These are phyloP conservation scores for Lymantria dispar DNA, from an alignment of 2,888 invertebrate genomes.

Conservation along the genomic window DNA sequence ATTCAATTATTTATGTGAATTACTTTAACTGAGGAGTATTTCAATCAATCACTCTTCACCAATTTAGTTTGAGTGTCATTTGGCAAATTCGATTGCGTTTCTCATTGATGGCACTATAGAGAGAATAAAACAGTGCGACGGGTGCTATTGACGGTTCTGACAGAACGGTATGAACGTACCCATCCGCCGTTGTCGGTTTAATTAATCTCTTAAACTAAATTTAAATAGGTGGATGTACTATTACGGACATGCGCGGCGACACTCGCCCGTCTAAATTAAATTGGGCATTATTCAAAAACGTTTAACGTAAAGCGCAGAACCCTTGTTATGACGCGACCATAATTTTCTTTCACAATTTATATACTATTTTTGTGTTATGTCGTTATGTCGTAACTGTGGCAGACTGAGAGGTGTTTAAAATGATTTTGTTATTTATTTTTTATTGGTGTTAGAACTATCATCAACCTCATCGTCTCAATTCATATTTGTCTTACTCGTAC, in stretches of 20 bases:
- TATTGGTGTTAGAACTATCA: too few species aligned
- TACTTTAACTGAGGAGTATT: constrained; percentile 58
- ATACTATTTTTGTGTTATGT: constrained; percentile 15
- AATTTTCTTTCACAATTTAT: constrained; percentile 39
- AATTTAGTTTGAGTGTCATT: constrained; percentile 74
- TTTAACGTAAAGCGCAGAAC: constrained; percentile 38
- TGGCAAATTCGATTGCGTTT: constrained; percentile 75
- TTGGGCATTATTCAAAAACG: constrained; percentile 49
- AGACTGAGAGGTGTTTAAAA: background rate
- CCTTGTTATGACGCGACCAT: constrained; percentile 45
- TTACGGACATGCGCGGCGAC: constrained; percentile 42
- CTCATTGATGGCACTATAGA: constrained; percentile 58
- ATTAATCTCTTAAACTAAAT: constrained; percentile 75
- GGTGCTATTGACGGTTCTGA: constrained; percentile 71
- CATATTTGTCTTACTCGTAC: too few species aligned
- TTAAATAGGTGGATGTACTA: constrained; percentile 60
- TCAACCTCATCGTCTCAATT: too few species aligned
- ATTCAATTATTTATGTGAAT: constrained; percentile 67
- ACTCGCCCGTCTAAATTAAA: constrained; percentile 52
- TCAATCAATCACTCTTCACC: constrained; percentile 75
- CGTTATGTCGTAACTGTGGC: constrained; percentile 13
- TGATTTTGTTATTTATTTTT: too few species aligned
- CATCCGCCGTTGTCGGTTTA: constrained; percentile 53
- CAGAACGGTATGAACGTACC: constrained; percentile 51
- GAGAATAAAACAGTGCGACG: constrained; percentile 70